phyloP scores from a whole-genome alignment of 2,888 invertebrate genomes.

The Augochlorella aurata region DNA sequence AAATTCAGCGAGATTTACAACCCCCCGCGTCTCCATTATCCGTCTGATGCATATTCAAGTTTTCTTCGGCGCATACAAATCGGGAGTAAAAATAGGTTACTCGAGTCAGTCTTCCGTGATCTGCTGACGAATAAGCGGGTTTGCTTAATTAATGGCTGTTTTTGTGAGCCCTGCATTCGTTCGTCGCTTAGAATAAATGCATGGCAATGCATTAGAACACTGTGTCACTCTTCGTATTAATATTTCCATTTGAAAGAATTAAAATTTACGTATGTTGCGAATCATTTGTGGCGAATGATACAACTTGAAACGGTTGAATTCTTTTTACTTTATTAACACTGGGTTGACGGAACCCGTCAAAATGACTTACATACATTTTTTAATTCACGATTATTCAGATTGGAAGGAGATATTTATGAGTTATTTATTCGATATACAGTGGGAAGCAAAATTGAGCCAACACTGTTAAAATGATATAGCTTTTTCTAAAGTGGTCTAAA shows the following conservation, averaged over 20 bases:
- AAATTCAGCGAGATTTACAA: constrained; percentile 48
- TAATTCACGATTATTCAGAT: no score
- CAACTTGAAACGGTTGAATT: no score
- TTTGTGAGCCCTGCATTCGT: constrained; percentile 30
- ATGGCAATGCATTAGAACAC: neutral
- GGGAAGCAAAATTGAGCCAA: no score
- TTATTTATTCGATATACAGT: no score
- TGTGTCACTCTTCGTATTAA: constrained; percentile 19
- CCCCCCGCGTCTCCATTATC: constrained; percentile 41
- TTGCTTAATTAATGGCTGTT: constrained; percentile 52
- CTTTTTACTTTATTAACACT: no score
- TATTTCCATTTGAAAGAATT: neutral
- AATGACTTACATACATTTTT: no score
- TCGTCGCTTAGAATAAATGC: constrained; percentile 20
- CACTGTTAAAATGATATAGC: no score
- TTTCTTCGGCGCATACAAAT: constrained; percentile 38
- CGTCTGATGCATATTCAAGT: constrained; percentile 57
- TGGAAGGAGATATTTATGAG: no score
- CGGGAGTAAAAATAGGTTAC: constrained; percentile 54
- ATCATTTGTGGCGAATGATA: no score
- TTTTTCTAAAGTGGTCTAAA: no score
- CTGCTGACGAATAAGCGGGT: constrained; percentile 35
- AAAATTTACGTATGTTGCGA: neutral
- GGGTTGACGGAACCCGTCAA: no score
- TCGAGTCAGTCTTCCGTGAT: constrained; percentile 26